Evolutionary conservation across 2,888 invertebrate genomes (phyloP).

Genomic region (Mechanitis messenoides): DNA sequence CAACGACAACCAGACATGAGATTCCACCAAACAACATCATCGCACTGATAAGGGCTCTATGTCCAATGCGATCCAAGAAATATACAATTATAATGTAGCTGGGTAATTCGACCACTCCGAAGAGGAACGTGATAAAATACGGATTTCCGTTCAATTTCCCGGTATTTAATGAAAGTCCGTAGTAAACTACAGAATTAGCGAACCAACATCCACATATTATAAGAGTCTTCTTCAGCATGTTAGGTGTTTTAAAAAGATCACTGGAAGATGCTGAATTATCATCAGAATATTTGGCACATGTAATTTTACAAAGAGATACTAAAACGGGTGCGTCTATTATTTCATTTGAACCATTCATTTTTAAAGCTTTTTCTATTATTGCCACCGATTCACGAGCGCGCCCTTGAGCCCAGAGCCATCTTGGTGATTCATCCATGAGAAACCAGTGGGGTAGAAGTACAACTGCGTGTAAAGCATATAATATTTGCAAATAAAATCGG

Average conservation of each 20-base stretch:
- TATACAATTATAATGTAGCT: constrained; percentile 84
- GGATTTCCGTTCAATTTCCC: constrained; percentile 88
- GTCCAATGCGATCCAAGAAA: constrained; percentile 85
- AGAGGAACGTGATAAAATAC: constrained; percentile 85
- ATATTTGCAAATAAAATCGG: constrained; percentile 83
- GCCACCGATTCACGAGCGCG: constrained; percentile 83
- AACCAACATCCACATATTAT: constrained; percentile 92
- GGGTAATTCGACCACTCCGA: constrained; percentile 88
- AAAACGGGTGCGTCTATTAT: constrained; percentile 79
- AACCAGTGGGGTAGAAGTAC: constrained; percentile 87
- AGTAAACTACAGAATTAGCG: constrained; percentile 90
- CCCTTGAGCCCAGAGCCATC: constrained; percentile 92
- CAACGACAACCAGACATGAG: constrained; percentile 85
- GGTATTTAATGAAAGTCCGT: constrained; percentile 87
- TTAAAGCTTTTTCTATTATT: constrained; percentile 84
- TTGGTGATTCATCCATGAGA: constrained; percentile 90
- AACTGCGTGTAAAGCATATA: constrained; percentile 85
- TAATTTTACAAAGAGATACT: constrained; percentile 78
- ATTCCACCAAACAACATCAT: constrained; percentile 88
- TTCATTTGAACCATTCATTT: constrained; percentile 80
- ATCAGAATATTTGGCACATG: constrained; percentile 63
- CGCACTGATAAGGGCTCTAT: constrained; percentile 84
- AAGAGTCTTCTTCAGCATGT: constrained; percentile 84
- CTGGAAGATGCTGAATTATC: constrained; percentile 77
- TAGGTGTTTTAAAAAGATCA: constrained; percentile 87